These are phyloP conservation scores for Pachyseris speciosa DNA, from an alignment of 64 coral and sea anemone species.

Conservation along the genomic window DNA sequence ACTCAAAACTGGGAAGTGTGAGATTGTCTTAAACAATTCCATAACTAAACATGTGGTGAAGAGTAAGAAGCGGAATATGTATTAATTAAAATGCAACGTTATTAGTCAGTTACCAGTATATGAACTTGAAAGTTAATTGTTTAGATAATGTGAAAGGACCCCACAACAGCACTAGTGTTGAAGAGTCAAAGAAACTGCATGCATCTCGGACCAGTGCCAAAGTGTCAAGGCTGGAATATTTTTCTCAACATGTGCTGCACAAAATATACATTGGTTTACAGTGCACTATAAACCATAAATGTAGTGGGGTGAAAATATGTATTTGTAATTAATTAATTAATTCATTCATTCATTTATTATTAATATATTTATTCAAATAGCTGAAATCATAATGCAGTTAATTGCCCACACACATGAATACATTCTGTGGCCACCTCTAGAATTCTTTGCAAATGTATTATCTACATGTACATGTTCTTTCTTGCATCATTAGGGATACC, in stretches of 20 bases:
- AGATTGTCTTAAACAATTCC: too few species aligned
- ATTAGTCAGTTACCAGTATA: too few species aligned
- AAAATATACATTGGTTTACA: conserved; percentile 7
- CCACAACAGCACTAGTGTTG: too few species aligned
- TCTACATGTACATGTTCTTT: conserved; percentile 11
- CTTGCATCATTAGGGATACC: not conserved
- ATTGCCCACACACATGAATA: not conserved
- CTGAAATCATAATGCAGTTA: not conserved
- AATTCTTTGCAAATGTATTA: conserved; percentile 17
- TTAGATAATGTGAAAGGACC: too few species aligned
- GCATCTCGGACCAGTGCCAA: too few species aligned
- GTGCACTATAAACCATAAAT: not conserved
- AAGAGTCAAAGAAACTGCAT: too few species aligned
- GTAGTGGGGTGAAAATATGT: conserved; percentile 9
- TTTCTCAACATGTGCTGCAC: conserved; percentile 5
- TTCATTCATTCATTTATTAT: too few species aligned
- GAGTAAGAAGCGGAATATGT: too few species aligned
- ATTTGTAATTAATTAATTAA: conserved; percentile 11
- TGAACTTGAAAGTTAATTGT: too few species aligned
- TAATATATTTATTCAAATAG: not conserved
- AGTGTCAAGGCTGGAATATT: not conserved
- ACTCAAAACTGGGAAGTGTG: too few species aligned
- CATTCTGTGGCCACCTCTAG: conserved; percentile 4
- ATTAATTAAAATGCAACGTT: too few species aligned
- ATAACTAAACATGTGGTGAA: too few species aligned